Evolutionary conservation across 2,113 vertebrate species (phyloP).

Genomic region (Tragelaphus imberbis): DNA sequence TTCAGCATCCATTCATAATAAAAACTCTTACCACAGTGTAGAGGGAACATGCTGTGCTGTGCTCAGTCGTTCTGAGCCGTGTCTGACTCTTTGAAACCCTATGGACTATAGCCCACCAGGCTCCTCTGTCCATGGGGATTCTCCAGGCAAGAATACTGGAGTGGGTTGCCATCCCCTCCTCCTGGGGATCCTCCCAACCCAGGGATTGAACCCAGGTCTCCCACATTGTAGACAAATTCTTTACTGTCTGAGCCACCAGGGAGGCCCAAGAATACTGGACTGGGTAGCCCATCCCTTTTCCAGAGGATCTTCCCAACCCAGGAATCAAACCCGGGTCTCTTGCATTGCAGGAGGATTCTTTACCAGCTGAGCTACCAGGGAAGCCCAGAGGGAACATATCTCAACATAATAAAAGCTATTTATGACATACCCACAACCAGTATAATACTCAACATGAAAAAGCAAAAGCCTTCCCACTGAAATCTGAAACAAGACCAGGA

Average conservation of each 20-base stretch:
- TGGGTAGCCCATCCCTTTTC: neutral
- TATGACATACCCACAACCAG: neutral
- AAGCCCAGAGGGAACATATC: neutral
- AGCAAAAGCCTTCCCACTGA: neutral
- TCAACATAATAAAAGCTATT: neutral
- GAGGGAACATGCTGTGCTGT: neutral
- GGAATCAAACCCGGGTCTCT: neutral
- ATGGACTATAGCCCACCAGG: neutral
- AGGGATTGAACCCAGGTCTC: neutral
- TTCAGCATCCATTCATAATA: neutral
- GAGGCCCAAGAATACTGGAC: neutral
- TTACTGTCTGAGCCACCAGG: neutral
- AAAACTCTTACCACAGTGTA: neutral
- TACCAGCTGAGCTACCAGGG: neutral
- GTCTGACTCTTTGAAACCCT: neutral
- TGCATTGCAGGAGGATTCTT: neutral
- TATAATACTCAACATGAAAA: neutral
- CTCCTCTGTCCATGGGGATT: neutral
- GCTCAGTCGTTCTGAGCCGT: neutral
- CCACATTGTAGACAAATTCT: neutral
- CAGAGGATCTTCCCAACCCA: neutral
- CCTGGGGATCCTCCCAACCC: neutral
- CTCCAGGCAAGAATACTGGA: neutral
- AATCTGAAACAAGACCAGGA: neutral
- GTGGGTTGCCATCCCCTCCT: neutral